Base-by-base conservation (phyloP, 2,888 invertebrate species). In the Ormia ochracea region DNA sequence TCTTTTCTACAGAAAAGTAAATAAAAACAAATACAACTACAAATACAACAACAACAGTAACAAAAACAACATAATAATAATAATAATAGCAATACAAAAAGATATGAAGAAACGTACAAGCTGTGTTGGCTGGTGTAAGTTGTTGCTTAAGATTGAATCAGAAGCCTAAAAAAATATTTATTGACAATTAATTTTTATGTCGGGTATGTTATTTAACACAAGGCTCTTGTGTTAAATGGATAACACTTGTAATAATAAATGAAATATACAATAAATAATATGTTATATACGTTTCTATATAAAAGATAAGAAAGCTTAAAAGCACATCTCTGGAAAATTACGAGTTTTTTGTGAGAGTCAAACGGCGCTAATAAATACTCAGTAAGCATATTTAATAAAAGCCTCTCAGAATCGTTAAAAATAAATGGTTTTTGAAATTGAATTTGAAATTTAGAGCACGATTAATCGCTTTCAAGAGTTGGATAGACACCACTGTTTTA, bases 91-190 rank as follows among this genome's bases (percentile, higher is more conserved):
- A n/a, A n/a, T n/a, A n/a, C n/a, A n/a, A 52, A 33, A 63, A 63
- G 21, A 54, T 61, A 43, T 54, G 70, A 33, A 63, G 43, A 63
- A 14, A 41, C 3, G n/a, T 12, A 23, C 7, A 12, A 23, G 3
- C 1, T 26, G 28, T 17, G 12, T 59, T 33, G 58, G 1, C 31
- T 43, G 45, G 56, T 33, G 26, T 23, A 38, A 28, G 52, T 38
- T 66, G 38, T 52, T 48, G 36, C 38, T 12, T 6, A 21, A 54
- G 21, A 23, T 54, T 38, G 17, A 48, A 50, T 50, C 74, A 33
- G 58, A 31, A 66, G 66, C 74, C 66, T 75, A 68, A 75, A 75
- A 75, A 19, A 75, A 75, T 61, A 68, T 75, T 75, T 68, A 75
- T 66, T 75, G 38, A 75, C 59, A 68, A 59, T 75, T 68, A 75